Conservation (phyloP, 2,113 vertebrate species). For the Chinchilla lanigera region DNA sequence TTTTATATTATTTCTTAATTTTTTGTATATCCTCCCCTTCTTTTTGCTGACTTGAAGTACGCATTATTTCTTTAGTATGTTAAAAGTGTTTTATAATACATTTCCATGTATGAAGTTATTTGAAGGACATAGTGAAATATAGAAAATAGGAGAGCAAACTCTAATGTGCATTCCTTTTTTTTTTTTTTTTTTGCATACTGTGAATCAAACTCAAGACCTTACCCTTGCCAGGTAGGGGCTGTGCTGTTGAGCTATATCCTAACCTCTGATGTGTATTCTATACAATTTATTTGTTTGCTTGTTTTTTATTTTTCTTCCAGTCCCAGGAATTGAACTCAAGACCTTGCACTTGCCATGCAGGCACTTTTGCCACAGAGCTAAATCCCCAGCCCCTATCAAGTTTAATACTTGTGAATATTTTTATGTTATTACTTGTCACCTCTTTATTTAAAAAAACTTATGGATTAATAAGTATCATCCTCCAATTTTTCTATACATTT, state of each 20-base stretch:
- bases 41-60: background rate
- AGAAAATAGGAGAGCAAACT: background rate
- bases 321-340: no score
- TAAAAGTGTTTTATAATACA: background rate
- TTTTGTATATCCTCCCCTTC: background rate
- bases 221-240: no score
- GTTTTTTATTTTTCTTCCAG: no score
- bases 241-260: no score
- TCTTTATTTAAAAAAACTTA: slow-evolving; percentile 32
- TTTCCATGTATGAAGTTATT: slow-evolving; percentile 40
- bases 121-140: background rate
- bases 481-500: background rate
- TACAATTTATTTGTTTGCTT: no score
- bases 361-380: no score
- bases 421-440: background rate
- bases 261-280: no score
- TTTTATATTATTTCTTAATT: background rate
- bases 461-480: background rate
- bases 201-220: no score
- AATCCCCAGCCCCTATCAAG: no score
- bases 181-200: no score
- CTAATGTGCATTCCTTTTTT: background rate
- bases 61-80: background rate
- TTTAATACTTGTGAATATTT: background rate
- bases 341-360: no score